These are phyloP conservation scores for Hippasteria phrygiana DNA, from an alignment of 53 echinoderm and acorn worm genomes.

Conservation along the genomic window DNA sequence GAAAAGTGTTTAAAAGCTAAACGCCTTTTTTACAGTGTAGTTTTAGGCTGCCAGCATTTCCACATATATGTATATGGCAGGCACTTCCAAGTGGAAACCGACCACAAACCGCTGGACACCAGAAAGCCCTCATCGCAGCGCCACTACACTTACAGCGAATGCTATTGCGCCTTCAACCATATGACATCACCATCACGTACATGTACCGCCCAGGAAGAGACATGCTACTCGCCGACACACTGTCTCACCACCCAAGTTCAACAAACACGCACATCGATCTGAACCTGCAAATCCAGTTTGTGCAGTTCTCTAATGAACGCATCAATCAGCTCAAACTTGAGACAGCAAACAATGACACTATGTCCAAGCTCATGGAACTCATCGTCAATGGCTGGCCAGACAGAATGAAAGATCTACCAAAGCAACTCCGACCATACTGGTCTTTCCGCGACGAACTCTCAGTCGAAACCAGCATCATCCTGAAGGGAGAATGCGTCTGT, in stretches of 20 bases:
- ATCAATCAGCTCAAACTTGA: constrained; percentile 14
- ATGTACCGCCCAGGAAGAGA: constrained; percentile 51
- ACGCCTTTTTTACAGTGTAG: too few relatives aligned
- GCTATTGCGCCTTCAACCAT: constrained; percentile 38
- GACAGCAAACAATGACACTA: constrained; percentile 26
- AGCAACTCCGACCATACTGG: constrained; percentile 36
- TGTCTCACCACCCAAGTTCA: constrained; percentile 29
- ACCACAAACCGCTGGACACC: constrained; percentile 82
- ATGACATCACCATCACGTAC: constrained; percentile 47
- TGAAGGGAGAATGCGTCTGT: constrained; percentile 56
- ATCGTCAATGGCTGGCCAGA: constrained; percentile 68
- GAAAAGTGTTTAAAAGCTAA: too few relatives aligned
- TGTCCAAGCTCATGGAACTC: constrained; percentile 44
- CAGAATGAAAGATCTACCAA: constrained; percentile 42
- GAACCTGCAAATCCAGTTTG: constrained; percentile 49
- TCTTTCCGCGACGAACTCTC: constrained; percentile 61
- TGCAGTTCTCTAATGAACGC: constrained; percentile 35
- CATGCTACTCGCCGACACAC: constrained; percentile 59
- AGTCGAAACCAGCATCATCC: constrained; percentile 35
- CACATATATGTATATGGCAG: constrained; percentile 75
- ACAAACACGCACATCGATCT: constrained; percentile 48
- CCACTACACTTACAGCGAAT: constrained; percentile 59
- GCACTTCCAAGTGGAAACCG: constrained; percentile 68
- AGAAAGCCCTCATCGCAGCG: constrained; percentile 72
- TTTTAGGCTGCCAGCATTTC: constrained; percentile 42